Conservation (phyloP, 2,888 invertebrate genomes). For the Andrena camellia region DNA sequence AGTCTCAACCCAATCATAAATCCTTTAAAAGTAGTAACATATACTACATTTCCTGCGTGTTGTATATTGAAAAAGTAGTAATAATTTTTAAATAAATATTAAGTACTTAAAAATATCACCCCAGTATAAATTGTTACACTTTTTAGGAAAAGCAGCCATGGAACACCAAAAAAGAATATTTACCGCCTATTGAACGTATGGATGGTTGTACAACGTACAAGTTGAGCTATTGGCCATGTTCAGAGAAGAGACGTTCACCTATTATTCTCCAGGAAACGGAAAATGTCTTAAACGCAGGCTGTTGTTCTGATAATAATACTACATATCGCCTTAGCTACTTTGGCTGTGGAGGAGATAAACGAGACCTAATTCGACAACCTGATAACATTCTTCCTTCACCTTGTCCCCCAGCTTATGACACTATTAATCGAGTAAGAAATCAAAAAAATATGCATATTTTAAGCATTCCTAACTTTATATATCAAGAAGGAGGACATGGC, state of each 20-base stretch:
- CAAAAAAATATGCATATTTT: too few species aligned
- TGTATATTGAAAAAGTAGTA: too few species aligned
- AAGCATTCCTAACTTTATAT: too few species aligned
- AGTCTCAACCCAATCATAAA: too few species aligned
- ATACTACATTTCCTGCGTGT: too few species aligned
- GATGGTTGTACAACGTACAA: constrained; percentile 81
- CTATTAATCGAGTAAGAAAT: constrained; percentile 76
- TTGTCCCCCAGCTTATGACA: constrained; percentile 79
- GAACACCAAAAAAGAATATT: constrained; percentile 71
- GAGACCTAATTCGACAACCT: constrained; percentile 68
- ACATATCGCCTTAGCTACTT: constrained; percentile 82
- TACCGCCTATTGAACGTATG: constrained; percentile 74
- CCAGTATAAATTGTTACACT: not conserved
- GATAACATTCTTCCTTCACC: constrained; percentile 70
- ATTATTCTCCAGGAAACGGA: constrained; percentile 66
- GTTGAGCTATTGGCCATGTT: constrained; percentile 82
- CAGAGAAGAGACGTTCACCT: constrained; percentile 70
- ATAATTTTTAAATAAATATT: too few species aligned
- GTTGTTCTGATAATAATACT: constrained; percentile 80
- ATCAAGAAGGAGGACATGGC: too few species aligned
- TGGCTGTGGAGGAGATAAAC: constrained; percentile 76
- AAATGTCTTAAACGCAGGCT: constrained; percentile 77
- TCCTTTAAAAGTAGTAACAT: too few species aligned
- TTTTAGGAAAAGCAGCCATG: constrained; percentile 75
- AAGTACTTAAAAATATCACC: too few species aligned